These are phyloP conservation scores for Coenobita brevimanus DNA, from an alignment of 1,140 invertebrate species.

Conservation along the genomic window DNA sequence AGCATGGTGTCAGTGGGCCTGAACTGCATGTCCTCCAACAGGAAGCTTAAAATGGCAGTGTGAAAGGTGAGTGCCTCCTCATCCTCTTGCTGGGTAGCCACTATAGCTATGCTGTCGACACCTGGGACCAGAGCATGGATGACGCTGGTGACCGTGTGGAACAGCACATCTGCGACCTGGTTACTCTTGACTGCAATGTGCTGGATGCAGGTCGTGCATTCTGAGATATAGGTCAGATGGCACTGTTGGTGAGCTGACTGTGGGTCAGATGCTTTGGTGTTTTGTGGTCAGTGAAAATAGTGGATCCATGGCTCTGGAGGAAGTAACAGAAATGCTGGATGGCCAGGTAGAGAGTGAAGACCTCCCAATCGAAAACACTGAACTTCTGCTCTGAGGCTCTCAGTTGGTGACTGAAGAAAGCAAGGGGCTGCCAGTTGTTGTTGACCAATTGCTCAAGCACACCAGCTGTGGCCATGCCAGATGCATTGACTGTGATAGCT, in stretches of 20 bases:
- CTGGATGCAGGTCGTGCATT: neutral
- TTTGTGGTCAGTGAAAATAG: slow-evolving; percentile 71
- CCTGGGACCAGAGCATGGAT: slow-evolving; percentile 22
- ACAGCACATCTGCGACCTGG: slow-evolving; percentile 48
- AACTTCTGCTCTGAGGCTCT: slow-evolving; percentile 46
- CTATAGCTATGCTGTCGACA: neutral
- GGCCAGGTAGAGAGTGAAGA: slow-evolving; percentile 70
- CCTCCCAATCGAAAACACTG: slow-evolving; percentile 68
- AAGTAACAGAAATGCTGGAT: slow-evolving; percentile 71
- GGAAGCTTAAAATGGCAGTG: neutral
- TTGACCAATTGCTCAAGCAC: slow-evolving; percentile 38
- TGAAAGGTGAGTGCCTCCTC: neutral
- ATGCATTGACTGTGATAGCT: slow-evolving; percentile 42
- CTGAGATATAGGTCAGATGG: no score
- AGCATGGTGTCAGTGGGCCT: neutral
- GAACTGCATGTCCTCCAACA: neutral
- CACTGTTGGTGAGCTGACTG: slow-evolving; percentile 65
- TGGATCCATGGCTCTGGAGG: slow-evolving; percentile 71
- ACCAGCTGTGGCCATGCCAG: slow-evolving; percentile 22
- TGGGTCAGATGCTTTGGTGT: slow-evolving; percentile 51
- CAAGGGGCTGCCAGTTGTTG: neutral
- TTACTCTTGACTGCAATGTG: slow-evolving; percentile 54
- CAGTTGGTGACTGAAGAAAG: slow-evolving; percentile 47
- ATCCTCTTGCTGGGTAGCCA: slow-evolving; percentile 18
- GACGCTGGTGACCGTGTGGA: neutral